Evolutionary conservation across 2,797 vertebrate genomes (phyloP), one percentile per base, ranked within the genome.

Genomic region (Poliocrania exsul): DNA sequence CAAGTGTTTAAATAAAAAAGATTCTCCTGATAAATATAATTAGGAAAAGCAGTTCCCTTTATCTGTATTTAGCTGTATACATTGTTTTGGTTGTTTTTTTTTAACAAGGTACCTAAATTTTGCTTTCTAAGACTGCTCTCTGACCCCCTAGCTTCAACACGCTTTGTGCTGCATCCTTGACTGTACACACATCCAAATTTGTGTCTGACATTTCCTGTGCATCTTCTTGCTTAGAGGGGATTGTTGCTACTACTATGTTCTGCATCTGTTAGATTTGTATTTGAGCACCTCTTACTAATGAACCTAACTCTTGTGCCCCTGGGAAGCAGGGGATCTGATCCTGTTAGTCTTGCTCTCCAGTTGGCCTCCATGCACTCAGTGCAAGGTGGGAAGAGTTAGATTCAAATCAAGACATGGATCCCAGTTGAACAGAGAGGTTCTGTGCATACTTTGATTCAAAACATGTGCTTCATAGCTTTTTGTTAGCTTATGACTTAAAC

Each of bases 1-100:
- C 1, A 6, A 95, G 50, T 70, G 17, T 92, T 90, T 91, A 90
- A 92, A 93, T 95, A 53, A 84, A 88, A 93, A 92, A 86, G 49
- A 75, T 79, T 94, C 35, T 88, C 16, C 53, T 71, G 65, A 88
- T 91, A 91, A 92, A 93, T 80, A 57, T 53, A 79, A 92, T 90
- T 79, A 86, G 85, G 62, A 69, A 92, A 94, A 73, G 17, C 21
- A 6, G 0, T 80, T 84, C n/a, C 56, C 56, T 51, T 92, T 72
- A 86, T 54, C 50, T 70, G 16, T 64, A 18, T 75, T 78, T 66
- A 90, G 44, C 50, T 56, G 14, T 72, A 24, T 67, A 16, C 28
- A 25, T 40, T 40, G 40, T 5, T 40, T 40, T 16, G 40, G 40
- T 7, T 67, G 28, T 5, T 31, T 51, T 51, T 3, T 38, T 44